phyloP scores from a whole-genome alignment of 1,140 invertebrate genomes.

The Kradibia gibbosae region DNA sequence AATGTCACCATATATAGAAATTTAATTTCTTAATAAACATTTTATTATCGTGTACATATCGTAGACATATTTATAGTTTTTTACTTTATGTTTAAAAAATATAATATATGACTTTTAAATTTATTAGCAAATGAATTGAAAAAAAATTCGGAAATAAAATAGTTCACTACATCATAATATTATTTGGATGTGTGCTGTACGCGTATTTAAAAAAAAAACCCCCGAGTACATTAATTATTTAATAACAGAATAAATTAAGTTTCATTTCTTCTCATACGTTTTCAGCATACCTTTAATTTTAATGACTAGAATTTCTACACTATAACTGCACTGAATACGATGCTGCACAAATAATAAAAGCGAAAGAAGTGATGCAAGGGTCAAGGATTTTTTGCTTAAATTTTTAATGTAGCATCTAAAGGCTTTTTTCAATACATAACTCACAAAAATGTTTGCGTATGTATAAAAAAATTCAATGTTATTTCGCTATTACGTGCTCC shows the following conservation, averaged over 20 bases:
- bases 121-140: too few species aligned
- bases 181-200: too few species aligned
- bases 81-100: too few species aligned
- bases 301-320: background rate
- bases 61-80: too few species aligned
- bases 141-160: too few species aligned
- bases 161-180: too few species aligned
- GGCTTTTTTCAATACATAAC: background rate
- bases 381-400: background rate
- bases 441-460: background rate
- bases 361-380: background rate
- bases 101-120: too few species aligned
- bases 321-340: conserved; percentile 14
- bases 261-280: background rate
- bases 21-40: background rate
- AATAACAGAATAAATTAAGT: conserved; percentile 35
- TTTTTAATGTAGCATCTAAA: background rate
- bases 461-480: background rate
- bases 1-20: background rate
- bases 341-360: background rate
- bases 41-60: background rate
- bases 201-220: background rate
- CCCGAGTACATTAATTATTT: background rate
- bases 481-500: background rate
- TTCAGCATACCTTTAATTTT: background rate